These are phyloP conservation scores for Ctenochaetus hawaiiensis DNA, from an alignment of 2,797 vertebrate species.

Conservation along the genomic window DNA sequence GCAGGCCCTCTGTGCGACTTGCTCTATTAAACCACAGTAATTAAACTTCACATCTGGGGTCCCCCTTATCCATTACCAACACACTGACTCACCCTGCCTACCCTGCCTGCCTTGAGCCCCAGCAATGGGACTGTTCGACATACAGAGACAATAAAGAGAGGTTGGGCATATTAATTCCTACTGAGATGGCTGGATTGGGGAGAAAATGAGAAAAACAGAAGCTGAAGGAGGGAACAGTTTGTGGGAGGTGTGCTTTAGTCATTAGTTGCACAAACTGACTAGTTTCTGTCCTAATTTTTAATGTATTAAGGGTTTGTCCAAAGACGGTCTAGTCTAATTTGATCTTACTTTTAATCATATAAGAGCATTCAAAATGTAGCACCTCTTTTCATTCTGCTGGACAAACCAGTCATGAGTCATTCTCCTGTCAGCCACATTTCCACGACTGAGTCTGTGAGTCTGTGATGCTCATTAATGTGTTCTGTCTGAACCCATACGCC, in stretches of 20 bases:
- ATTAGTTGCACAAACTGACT: background rate
- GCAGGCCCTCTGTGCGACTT: slow-evolving; percentile 10
- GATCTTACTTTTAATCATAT: background rate
- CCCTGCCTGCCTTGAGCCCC: slow-evolving; percentile 24
- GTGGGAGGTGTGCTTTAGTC: background rate
- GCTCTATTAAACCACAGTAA: slow-evolving; percentile 64
- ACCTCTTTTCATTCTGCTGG: slow-evolving; percentile 4
- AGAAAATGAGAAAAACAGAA: slow-evolving; percentile 16
- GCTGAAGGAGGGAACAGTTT: background rate
- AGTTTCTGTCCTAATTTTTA: background rate
- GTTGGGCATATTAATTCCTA: slow-evolving; percentile 25
- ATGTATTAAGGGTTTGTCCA: slow-evolving; percentile 1
- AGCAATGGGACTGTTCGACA: slow-evolving; percentile 28
- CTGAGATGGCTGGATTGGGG: background rate
- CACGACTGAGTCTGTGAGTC: slow-evolving; percentile 41
- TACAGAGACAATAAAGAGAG: slow-evolving; percentile 32
- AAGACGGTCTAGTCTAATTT: background rate
- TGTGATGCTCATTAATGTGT: slow-evolving; percentile 44
- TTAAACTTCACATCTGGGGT: slow-evolving; percentile 64
- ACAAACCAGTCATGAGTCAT: slow-evolving; percentile 32
- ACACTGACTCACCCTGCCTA: slow-evolving; percentile 49
- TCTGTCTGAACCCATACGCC: slow-evolving; percentile 42
- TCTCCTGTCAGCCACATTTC: slow-evolving; percentile 40
- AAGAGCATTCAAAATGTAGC: background rate
- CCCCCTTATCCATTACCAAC: slow-evolving; percentile 55